Percentiles rank a stretch among this genome's conserved stretches.
These are phyloP conservation scores for Antheraea pernyi DNA, from an alignment of 1,140 invertebrate species.

Conservation along the genomic window DNA sequence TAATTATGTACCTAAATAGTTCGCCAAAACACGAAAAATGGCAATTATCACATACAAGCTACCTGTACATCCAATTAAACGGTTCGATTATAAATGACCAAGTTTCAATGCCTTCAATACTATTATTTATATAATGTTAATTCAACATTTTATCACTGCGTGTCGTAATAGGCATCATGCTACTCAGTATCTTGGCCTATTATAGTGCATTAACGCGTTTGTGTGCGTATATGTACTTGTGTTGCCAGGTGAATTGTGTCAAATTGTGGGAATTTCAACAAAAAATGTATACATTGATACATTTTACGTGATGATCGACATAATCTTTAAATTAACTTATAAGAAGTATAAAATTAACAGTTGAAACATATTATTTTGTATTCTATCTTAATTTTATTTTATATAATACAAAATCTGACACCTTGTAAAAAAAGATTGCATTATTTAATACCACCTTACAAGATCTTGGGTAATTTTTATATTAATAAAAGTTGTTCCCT, in stretches of 20 bases:
- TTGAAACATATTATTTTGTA: too few species aligned
- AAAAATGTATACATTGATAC: neutral
- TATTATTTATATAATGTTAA: neutral
- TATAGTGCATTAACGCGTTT: conserved; percentile 48
- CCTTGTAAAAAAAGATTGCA: too few species aligned
- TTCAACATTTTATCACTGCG: conserved; percentile 1
- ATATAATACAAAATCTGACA: too few species aligned
- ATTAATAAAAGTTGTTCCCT: too few species aligned
- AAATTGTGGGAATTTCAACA: neutral
- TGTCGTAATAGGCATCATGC: conserved; percentile 2
- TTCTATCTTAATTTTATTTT: too few species aligned
- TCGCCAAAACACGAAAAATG: too few species aligned
- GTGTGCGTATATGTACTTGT: conserved; percentile 24
- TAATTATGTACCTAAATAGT: too few species aligned
- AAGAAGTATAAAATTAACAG: too few species aligned
- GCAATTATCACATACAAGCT: too few species aligned
- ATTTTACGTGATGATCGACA: neutral
- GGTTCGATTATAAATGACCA: neutral
- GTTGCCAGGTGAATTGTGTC: neutral
- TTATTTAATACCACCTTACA: too few species aligned
- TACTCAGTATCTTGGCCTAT: conserved; percentile 23
- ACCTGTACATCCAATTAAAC: neutral
- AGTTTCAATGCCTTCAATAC: neutral
- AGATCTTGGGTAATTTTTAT: too few species aligned
- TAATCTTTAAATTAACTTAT: neutral